Conservation (phyloP, 2,888 invertebrate species). For the Dendrolimus houi region DNA sequence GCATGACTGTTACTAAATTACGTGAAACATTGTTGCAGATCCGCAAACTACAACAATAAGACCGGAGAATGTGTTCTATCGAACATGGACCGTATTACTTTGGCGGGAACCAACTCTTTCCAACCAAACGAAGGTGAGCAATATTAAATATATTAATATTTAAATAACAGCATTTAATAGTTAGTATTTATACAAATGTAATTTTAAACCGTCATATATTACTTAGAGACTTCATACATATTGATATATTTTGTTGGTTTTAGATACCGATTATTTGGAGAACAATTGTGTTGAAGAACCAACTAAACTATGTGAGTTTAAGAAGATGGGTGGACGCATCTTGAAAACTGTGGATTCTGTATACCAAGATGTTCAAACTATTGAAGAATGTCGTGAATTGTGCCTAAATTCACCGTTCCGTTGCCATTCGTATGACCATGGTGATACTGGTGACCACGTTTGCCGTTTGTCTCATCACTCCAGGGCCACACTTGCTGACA, state of each 20-base stretch:
- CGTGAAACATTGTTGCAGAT: conserved; percentile 79
- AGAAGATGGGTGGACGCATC: conserved; percentile 90
- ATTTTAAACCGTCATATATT: conserved; percentile 4
- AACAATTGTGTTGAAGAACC: conserved; percentile 96
- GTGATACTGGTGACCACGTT: conserved; percentile 94
- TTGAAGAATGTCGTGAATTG: conserved; percentile 92
- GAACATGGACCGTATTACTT: conserved; percentile 93
- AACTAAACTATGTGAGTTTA: conserved; percentile 95
- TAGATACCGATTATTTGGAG: conserved; percentile 88
- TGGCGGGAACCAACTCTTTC: conserved; percentile 88
- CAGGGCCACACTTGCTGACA: conserved; percentile 90
- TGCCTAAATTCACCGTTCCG: conserved; percentile 92
- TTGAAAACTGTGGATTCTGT: conserved; percentile 96
- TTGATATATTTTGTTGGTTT: conserved; percentile 11
- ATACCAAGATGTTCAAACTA: conserved; percentile 90
- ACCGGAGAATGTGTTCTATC: conserved; percentile 91
- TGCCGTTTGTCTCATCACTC: conserved; percentile 95
- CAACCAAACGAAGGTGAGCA: conserved; percentile 78
- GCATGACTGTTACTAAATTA: conserved; percentile 20
- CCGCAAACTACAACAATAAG: conserved; percentile 91
- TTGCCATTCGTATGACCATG: conserved; percentile 96
- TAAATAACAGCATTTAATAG: no score
- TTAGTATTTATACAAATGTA: not conserved
- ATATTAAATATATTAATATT: not conserved
- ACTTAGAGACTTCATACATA: conserved; percentile 4